phyloP scores from a whole-genome alignment of 1,140 invertebrate genomes.

The Caenorhabditis inopinata region DNA sequence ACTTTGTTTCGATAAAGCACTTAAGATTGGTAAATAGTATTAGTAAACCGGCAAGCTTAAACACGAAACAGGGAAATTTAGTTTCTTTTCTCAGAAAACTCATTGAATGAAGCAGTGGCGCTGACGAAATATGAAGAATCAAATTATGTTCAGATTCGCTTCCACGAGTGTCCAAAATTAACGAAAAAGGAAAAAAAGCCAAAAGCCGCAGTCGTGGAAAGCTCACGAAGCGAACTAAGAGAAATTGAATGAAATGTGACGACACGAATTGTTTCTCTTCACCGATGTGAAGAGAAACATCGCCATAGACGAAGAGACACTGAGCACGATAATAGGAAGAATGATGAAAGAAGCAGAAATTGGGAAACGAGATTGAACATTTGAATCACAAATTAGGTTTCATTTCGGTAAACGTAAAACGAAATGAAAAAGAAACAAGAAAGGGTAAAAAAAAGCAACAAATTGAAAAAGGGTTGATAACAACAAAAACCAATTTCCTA shows the following conservation, averaged over 20 bases:
- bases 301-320: not conserved
- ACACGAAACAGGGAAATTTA: no score
- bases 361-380: conserved; percentile 17
- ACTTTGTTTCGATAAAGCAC: no score
- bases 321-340: not conserved
- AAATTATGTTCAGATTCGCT: no score
- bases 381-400: conserved; percentile 34
- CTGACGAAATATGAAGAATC: no score
- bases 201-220: not conserved
- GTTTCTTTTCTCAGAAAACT: no score
- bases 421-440: not conserved
- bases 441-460: not conserved
- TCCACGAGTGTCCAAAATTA: no score
- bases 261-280: not conserved
- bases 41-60: no score
- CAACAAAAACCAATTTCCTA: not conserved
- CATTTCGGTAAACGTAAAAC: conserved; percentile 9
- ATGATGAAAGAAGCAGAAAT: conserved; percentile 26
- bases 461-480: not conserved
- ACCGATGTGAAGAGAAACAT: not conserved
- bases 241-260: conserved; percentile 28
- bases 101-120: no score
- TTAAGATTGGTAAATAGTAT: no score
- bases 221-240: not conserved
- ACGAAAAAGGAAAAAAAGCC: not conserved